A percentile compares a stretch with the other conserved stretches of the same genome.
Evolutionary conservation across 2,113 vertebrate species (phyloP).

Genomic region (Caloenas nicobarica): DNA sequence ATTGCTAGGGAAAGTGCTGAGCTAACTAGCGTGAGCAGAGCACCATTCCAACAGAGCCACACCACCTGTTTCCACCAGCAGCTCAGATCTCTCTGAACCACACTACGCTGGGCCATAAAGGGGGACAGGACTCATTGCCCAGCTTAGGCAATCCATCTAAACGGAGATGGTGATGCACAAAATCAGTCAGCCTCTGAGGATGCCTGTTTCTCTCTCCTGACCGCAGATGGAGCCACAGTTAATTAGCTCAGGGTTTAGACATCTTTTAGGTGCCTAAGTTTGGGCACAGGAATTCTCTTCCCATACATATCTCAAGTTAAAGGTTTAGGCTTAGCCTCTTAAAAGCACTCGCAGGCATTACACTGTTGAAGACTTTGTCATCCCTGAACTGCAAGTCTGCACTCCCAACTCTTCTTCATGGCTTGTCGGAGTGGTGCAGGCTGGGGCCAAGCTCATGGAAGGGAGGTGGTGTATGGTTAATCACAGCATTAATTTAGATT

Average conservation of each 20-base stretch:
- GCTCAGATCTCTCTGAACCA: not conserved
- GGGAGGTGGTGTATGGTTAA: not conserved
- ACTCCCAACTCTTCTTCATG: not conserved
- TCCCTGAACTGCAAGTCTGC: not conserved
- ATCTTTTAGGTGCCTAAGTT: not conserved
- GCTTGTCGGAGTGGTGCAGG: rapidly evolving
- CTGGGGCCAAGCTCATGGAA: not conserved
- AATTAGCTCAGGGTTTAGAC: not conserved
- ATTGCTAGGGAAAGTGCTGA: not conserved
- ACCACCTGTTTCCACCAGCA: not conserved
- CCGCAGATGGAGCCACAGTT: not conserved
- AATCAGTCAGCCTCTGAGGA: not conserved
- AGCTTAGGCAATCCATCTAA: not conserved
- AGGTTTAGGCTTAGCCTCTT: not conserved
- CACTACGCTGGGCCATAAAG: not conserved
- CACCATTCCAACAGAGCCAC: not conserved
- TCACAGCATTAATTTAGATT: not conserved
- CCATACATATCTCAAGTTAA: not conserved
- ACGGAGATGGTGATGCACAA: not conserved
- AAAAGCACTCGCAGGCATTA: not conserved
- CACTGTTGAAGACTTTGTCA: not conserved
- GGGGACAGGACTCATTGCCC: not conserved
- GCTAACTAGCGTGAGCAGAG: rapidly evolving
- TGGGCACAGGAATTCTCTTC: not conserved
- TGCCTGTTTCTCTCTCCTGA: not conserved